Evolutionary conservation across 2,888 invertebrate species (phyloP).

Genomic region (Dromius quadrimaculatus): DNA sequence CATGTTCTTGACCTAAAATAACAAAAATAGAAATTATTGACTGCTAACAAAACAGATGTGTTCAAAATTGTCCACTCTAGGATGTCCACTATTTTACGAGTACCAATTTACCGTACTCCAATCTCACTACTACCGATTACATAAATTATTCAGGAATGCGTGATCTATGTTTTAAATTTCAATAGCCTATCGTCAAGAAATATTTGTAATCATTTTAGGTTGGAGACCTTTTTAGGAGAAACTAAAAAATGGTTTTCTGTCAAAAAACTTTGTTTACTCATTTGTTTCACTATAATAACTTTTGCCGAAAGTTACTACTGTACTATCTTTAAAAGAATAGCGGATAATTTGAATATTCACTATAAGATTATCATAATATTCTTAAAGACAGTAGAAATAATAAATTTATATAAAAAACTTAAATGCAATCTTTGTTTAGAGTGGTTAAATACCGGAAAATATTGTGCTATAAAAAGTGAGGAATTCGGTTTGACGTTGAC

Average conservation of each 20-base stretch:
- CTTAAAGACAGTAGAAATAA: too few relatives aligned
- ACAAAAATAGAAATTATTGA: constrained; percentile 22
- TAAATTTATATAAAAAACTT: too few relatives aligned
- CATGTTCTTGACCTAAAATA: not conserved
- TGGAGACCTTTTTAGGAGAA: constrained; percentile 28
- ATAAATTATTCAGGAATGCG: constrained; percentile 38
- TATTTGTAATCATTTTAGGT: constrained; percentile 38
- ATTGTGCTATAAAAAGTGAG: constrained; percentile 17
- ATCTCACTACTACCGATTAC: constrained; percentile 23
- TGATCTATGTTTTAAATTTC: constrained; percentile 36
- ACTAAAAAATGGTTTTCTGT: constrained; percentile 40
- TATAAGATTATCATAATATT: not conserved
- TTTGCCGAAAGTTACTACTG: not conserved
- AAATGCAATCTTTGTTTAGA: too few relatives aligned
- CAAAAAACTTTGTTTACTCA: constrained; percentile 34
- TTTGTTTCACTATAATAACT: constrained; percentile 16
- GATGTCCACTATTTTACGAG: not conserved
- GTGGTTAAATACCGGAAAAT: constrained; percentile 8
- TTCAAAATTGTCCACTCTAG: constrained; percentile 6
- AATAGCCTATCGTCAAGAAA: constrained; percentile 26
- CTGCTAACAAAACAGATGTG: constrained; percentile 2
- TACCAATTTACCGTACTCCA: constrained; percentile 19
- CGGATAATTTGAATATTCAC: constrained; percentile 22
- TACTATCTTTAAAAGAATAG: constrained; percentile 12
- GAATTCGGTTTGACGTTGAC: constrained; percentile 27